Percentiles rank a stretch among this genome's conserved stretches.
phyloP scores from a whole-genome alignment of 1,140 invertebrate species.

The Goniozus legneri region DNA sequence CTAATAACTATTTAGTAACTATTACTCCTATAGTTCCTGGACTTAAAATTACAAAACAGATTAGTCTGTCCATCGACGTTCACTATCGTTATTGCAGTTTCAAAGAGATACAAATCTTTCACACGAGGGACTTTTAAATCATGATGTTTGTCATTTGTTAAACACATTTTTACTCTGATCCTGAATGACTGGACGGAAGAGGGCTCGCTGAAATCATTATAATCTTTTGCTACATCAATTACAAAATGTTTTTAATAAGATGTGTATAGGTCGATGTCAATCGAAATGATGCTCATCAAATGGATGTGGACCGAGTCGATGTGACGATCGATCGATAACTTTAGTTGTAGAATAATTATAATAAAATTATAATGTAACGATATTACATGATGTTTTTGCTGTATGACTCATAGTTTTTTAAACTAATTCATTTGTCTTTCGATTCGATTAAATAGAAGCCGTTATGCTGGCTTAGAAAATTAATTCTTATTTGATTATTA shows the following conservation, averaged over 20 bases:
- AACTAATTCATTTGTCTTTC: too few species aligned
- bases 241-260: not conserved
- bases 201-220: slow-evolving; percentile 27
- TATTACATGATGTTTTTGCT: too few species aligned
- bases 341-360: too few species aligned
- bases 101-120: slow-evolving; percentile 24
- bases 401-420: too few species aligned
- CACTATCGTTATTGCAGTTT: slow-evolving; percentile 38
- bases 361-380: too few species aligned
- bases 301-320: not conserved
- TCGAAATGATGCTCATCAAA: not conserved
- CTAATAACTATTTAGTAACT: slow-evolving; percentile 39
- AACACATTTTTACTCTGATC: slow-evolving; percentile 18
- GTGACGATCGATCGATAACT: not conserved
- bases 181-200: slow-evolving; percentile 35
- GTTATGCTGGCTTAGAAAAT: too few species aligned
- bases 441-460: too few species aligned
- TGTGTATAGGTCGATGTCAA: too few species aligned
- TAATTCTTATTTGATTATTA: too few species aligned
- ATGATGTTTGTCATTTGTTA: slow-evolving; percentile 19
- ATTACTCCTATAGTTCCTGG: slow-evolving; percentile 39
- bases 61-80: slow-evolving; percentile 35
- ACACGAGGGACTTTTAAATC: slow-evolving; percentile 11
- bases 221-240: slow-evolving; percentile 18
- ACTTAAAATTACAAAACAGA: slow-evolving; percentile 45